These are phyloP conservation scores for Drosophila incognita DNA, from an alignment of 2,888 invertebrate species.

Conservation along the genomic window DNA sequence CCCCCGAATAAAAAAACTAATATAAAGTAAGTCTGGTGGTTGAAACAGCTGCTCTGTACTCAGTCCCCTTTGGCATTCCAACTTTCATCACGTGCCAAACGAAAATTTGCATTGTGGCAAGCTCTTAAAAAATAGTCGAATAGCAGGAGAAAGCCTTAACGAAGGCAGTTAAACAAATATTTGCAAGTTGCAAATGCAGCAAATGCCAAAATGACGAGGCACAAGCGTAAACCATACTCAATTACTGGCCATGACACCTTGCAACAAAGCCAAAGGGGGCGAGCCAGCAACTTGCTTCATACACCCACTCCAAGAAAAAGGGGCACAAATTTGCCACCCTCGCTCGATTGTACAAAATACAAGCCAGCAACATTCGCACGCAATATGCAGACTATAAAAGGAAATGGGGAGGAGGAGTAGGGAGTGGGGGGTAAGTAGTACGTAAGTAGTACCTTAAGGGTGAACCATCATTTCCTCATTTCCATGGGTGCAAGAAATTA, in stretches of 20 bases:
- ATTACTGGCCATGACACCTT: constrained; percentile 78
- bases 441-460: constrained; percentile 41
- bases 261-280: constrained; percentile 53
- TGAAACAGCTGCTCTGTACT: constrained; percentile 45
- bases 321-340: constrained; percentile 39
- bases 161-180: constrained; percentile 76
- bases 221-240: constrained; percentile 70
- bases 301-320: background rate
- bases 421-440: background rate
- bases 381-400: constrained; percentile 24
- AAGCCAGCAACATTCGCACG: constrained; percentile 72
- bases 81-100: constrained; percentile 68
- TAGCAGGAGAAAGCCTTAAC: constrained; percentile 44
- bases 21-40: constrained; percentile 41
- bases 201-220: constrained; percentile 69
- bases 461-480: constrained; percentile 59
- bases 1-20: constrained; percentile 15
- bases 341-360: constrained; percentile 58
- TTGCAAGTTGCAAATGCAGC: constrained; percentile 69
- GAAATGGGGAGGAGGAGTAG: background rate
- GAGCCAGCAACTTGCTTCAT: background rate
- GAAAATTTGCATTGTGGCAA: constrained; percentile 62
- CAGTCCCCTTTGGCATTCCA: background rate
- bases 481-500: constrained; percentile 78
- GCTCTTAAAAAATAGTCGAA: constrained; percentile 21